Evolutionary conservation across 1,140 invertebrate genomes (phyloP).

Genomic region (Musca domestica): DNA sequence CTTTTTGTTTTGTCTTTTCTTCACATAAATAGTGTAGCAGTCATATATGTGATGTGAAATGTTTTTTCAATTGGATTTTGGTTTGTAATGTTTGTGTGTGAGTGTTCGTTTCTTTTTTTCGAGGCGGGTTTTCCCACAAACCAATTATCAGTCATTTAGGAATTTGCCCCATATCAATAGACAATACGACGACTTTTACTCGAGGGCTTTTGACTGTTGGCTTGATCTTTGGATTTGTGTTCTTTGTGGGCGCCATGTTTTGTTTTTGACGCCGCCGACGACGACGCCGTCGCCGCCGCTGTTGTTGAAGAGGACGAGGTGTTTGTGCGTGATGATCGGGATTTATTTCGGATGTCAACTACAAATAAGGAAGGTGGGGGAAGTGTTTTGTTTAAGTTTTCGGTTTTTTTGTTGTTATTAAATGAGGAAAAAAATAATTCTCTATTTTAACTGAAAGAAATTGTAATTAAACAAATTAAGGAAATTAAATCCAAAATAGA

Average conservation of each 20-base stretch:
- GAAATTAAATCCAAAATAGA: not conserved
- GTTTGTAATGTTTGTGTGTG: not conserved
- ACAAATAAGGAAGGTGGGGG: constrained; percentile 3
- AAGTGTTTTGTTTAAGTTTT: constrained; percentile 7
- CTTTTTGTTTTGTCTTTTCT: not conserved
- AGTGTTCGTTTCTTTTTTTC: not conserved
- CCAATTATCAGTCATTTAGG: not conserved
- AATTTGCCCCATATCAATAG: constrained; percentile 31
- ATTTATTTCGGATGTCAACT: constrained; percentile 47
- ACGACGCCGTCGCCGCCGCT: constrained; percentile 28
- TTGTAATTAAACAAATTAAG: constrained; percentile 24
- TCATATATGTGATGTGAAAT: not conserved
- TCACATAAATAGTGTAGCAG: not conserved
- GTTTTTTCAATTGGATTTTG: not conserved
- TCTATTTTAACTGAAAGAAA: constrained; percentile 21
- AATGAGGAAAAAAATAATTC: constrained; percentile 30
- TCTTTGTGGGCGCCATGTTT: constrained; percentile 31
- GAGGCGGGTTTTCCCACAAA: not conserved
- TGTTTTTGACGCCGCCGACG: constrained; percentile 26
- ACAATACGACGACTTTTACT: constrained; percentile 41
- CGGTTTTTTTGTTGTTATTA: not conserved
- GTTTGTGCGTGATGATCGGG: constrained; percentile 48
- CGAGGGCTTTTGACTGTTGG: constrained; percentile 30
- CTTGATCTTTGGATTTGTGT: constrained; percentile 45
- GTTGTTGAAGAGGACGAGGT: constrained; percentile 29